These are phyloP conservation scores for Erynnis tages DNA, from an alignment of 2,888 invertebrate species.

Conservation along the genomic window DNA sequence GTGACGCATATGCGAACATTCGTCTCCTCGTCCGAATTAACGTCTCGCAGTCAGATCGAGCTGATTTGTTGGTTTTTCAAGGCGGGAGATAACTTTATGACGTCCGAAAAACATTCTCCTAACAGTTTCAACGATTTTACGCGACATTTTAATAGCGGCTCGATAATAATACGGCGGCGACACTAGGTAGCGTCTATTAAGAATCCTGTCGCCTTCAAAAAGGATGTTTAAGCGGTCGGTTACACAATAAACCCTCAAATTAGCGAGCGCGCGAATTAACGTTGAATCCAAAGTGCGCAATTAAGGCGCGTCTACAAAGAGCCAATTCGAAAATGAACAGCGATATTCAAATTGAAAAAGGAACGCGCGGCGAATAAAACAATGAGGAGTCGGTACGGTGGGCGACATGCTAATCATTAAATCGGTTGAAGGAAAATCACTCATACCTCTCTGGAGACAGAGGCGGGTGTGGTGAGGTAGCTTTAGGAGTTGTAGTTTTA, in stretches of 20 bases:
- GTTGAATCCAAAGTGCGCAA: constrained; percentile 78
- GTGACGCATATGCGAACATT: constrained; percentile 51
- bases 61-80: constrained; percentile 48
- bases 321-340: constrained; percentile 76
- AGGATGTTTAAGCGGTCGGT: constrained; percentile 64
- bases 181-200: constrained; percentile 46
- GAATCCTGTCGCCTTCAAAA: constrained; percentile 61
- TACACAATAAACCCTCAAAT: constrained; percentile 75
- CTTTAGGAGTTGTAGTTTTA: constrained; percentile 41
- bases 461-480: constrained; percentile 20
- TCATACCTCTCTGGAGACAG: constrained; percentile 19
- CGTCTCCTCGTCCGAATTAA: constrained; percentile 51
- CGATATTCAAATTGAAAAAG: constrained; percentile 79
- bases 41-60: constrained; percentile 49
- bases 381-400: constrained; percentile 46
- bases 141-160: constrained; percentile 21
- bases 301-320: constrained; percentile 74
- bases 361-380: constrained; percentile 75
- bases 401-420: constrained; percentile 30
- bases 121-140: constrained; percentile 19
- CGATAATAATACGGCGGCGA: constrained; percentile 29
- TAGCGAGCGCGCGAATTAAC: constrained; percentile 73
- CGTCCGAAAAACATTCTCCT: constrained; percentile 21
- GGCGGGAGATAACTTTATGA: constrained; percentile 29
- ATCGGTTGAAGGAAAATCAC: constrained; percentile 19